Conservation (phyloP, 1,140 invertebrate genomes). For the Cotesia glomerata region DNA sequence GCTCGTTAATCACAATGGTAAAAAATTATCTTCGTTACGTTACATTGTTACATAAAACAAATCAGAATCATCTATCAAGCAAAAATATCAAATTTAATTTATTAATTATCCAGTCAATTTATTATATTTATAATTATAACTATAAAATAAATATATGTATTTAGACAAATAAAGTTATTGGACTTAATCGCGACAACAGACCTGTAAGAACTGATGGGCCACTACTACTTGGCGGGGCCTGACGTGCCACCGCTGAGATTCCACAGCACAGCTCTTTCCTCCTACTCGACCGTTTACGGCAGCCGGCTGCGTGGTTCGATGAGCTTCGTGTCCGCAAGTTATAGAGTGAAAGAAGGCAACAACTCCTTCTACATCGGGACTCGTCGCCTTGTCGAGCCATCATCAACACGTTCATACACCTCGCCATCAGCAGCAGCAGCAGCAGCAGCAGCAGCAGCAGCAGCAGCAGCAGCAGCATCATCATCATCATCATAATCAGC, state of each 20-base stretch:
- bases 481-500: neutral
- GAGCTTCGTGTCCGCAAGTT: slow-evolving; percentile 1
- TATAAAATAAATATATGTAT: neutral
- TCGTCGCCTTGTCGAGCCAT: slow-evolving; percentile 41
- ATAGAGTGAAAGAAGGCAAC: slow-evolving; percentile 25
- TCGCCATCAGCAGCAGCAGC: slow-evolving; percentile 19
- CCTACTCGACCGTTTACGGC: slow-evolving; percentile 19
- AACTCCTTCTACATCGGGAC: slow-evolving; percentile 29
- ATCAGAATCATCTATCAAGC: too few relatives aligned
- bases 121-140: neutral
- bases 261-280: slow-evolving; percentile 20
- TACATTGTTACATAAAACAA: too few relatives aligned
- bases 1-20: too few relatives aligned
- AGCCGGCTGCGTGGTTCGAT: slow-evolving; percentile 11
- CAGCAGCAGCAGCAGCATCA: neutral
- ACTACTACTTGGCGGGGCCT: slow-evolving; percentile 6
- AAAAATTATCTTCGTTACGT: too few relatives aligned
- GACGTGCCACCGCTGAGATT: slow-evolving; percentile 16
- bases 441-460: neutral
- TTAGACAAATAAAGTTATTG: slow-evolving; percentile 5
- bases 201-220: slow-evolving; percentile 29
- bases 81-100: too few relatives aligned
- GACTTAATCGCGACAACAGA: slow-evolving; percentile 22
- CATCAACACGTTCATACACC: slow-evolving; percentile 47
- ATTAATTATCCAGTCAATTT: neutral